These are phyloP conservation scores for Heliconius cydno DNA, from an alignment of 2,888 invertebrate genomes.

Conservation along the genomic window DNA sequence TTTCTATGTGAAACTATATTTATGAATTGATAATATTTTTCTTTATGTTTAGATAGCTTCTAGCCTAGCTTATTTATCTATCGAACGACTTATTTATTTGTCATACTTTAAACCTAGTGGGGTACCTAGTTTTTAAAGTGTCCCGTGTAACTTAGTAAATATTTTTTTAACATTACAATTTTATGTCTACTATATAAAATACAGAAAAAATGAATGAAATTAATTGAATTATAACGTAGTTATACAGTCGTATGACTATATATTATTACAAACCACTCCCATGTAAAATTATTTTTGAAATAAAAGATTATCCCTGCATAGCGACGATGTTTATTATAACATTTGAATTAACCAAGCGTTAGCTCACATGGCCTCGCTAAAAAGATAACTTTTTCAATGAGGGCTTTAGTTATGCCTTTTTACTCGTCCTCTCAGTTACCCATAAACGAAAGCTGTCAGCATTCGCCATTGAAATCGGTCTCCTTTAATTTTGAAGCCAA, in stretches of 20 bases:
- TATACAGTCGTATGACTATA: no score
- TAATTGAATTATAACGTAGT: no score
- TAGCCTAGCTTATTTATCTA: no score
- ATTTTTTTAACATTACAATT: neutral
- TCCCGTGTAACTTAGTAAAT: neutral
- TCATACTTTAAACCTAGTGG: no score
- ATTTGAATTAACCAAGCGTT: slow-evolving; percentile 5
- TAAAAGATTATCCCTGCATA: neutral
- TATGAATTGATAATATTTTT: neutral
- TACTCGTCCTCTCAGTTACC: slow-evolving; percentile 62
- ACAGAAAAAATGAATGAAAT: no score
- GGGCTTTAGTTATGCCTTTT: slow-evolving; percentile 61
- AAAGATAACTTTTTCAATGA: slow-evolving; percentile 67
- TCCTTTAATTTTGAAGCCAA: slow-evolving; percentile 81
- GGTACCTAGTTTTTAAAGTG: neutral
- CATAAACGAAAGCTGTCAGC: slow-evolving; percentile 75
- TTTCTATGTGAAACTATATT: neutral
- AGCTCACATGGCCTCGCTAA: slow-evolving; percentile 14
- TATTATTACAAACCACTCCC: neutral
- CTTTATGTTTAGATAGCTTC: no score
- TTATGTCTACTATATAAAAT: neutral
- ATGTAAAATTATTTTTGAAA: neutral
- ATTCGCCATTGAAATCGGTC: slow-evolving; percentile 80
- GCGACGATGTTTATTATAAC: slow-evolving; percentile 12
- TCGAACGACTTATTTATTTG: no score